Base-by-base conservation (phyloP, 2,797 vertebrate genomes). In the Liasis olivaceus region DNA sequence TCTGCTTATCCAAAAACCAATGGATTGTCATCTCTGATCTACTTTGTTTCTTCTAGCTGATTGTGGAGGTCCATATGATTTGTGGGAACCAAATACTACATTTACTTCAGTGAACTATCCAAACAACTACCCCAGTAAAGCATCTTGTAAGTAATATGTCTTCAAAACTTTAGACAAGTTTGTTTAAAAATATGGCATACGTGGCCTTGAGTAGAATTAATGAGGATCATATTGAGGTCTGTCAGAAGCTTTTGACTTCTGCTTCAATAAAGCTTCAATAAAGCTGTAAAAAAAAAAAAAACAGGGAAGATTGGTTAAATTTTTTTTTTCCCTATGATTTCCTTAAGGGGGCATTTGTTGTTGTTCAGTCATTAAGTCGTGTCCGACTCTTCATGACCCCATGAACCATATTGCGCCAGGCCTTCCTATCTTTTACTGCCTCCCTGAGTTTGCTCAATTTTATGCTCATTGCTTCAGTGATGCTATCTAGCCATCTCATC, bases 21-120 rank as follows among this genome's bases (percentile, higher is more conserved):
- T 5, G 26, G 0, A 0, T 93, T 92, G n/a, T 90, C 4, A 1
- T 26, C 90, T 95, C 90, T 93, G 0, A 63, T 95, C 87, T 91
- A 0, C 86, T 96, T 96, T 22, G 95, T 96, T 12, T 17, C 24
- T 97, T 97, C 77, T 96, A 99, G 99, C 96, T 87, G 98, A 99
- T 95, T 99, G 99, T 84, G 98, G 98, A 77, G 98, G 98, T 85
- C 98, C 99, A 0, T 96, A 98, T 94, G 97, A 99, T 95, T 97
- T 99, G 13, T 98, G 98, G 98, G 98, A 98, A 92, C 97, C 98
- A 94, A 98, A 99, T 91, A 97, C 95, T n/a, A 98, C 98, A 26
- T 99, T 99, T 96, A 98, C 93, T 42, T 98, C 99, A 13, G 96
- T 97, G 64, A 98, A 98, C 90, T 99, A 98, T 92, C 99, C 99